Evolutionary conservation across 1,140 invertebrate species (phyloP).

Genomic region (Gryllus bimaculatus): DNA sequence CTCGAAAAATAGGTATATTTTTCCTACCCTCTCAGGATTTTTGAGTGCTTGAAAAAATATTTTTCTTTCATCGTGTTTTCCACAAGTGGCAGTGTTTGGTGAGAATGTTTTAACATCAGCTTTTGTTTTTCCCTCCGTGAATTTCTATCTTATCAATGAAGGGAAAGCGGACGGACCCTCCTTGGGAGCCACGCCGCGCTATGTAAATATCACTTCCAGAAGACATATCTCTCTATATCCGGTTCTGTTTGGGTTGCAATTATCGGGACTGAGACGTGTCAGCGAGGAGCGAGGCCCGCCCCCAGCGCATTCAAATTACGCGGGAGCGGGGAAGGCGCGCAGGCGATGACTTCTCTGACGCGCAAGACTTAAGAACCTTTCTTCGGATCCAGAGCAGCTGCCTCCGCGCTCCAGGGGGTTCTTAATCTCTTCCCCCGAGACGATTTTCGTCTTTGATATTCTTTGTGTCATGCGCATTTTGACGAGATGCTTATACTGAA

Average conservation of each 20-base stretch:
- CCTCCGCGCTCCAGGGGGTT: too few species aligned
- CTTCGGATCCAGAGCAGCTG: too few species aligned
- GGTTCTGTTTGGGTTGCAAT: background rate
- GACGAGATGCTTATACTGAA: too few species aligned
- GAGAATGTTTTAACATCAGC: constrained; percentile 4
- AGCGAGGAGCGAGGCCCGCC: background rate
- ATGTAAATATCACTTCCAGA: background rate
- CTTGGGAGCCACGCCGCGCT: background rate
- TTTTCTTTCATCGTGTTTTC: constrained; percentile 5
- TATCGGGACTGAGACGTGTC: background rate
- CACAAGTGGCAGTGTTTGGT: background rate
- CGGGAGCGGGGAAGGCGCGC: background rate
- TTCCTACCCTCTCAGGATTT: background rate
- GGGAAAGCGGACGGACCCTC: background rate
- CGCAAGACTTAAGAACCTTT: too few species aligned
- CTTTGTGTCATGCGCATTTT: too few species aligned
- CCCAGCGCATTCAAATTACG: background rate
- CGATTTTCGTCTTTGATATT: too few species aligned
- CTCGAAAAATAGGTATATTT: constrained; percentile 5
- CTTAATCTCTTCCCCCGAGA: too few species aligned
- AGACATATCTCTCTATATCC: background rate
- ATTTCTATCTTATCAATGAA: constrained; percentile 1
- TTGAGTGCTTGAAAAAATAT: constrained; percentile 2
- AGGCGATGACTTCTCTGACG: background rate
- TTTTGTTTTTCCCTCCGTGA: background rate